Base-by-base conservation (phyloP, 2,888 invertebrate genomes). In the Eledona agricola region DNA sequence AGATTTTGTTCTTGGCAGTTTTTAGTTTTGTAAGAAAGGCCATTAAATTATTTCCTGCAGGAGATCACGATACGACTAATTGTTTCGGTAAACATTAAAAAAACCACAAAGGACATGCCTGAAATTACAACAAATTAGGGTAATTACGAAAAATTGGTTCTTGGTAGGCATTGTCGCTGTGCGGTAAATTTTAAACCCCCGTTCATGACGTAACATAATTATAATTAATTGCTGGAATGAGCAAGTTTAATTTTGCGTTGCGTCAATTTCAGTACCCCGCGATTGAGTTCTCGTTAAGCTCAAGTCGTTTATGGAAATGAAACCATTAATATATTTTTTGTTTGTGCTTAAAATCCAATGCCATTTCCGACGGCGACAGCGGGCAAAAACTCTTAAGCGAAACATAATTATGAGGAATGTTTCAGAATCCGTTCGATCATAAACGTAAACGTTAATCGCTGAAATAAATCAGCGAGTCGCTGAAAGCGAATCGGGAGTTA, bases 401-500 rank as follows among this genome's bases (percentile, higher is more conserved):
- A 22, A 5, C n/a, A 9, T 25, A 25, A 25, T 25, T 25, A 9
- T 7, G 25, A 5, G 9, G 9, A 25, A n/a, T n/a, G n/a, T n/a
- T 25, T 25, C 11, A 25, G 9, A 7, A 11, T 7, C 15, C 6
- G 17, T 23, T 40, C 7, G 10, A 16, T 40, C 7, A 16, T 16
- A 40, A 16, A 40, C 28, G 40, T 11, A 28, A 40, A 40, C 28
- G 40, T 17, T 40, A 40, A 40, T 26, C 2, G 26, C 19, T 3
- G 6, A 13, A 42, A 42, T 42, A 42, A 42, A 42, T 42, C 42
- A 42, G n/a, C 42, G 29, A 9, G 7, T 19, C 16, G 42, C 42
- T 42, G 42, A 42, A 42, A 42, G 42, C 42, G 22, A 40, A 37
- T 6, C 12, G 40, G n/a, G n/a, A n/a, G n/a, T n/a, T 13, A 40